These are phyloP conservation scores for Zaprionus ghesquierei DNA, from an alignment of 1,140 invertebrate genomes.

Conservation along the genomic window DNA sequence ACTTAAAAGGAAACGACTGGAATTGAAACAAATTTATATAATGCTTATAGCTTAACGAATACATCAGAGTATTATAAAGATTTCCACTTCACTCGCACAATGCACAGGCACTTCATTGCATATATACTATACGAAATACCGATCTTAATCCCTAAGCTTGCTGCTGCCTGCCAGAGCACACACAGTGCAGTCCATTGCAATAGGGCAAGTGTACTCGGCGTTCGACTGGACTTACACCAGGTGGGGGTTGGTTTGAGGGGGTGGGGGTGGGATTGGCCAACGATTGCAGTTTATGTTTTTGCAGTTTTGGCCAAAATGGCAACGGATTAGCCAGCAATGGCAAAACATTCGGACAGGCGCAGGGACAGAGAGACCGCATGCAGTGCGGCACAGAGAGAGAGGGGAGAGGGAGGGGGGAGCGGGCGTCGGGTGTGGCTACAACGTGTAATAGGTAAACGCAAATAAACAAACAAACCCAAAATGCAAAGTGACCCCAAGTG, in stretches of 20 bases:
- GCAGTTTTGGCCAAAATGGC: constrained; percentile 46
- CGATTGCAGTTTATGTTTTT: constrained; percentile 39
- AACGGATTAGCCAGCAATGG: constrained; percentile 58
- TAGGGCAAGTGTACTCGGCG: not conserved
- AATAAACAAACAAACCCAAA: constrained; percentile 54
- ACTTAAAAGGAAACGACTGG: not conserved
- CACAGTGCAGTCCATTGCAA: not conserved
- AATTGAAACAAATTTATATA: not conserved
- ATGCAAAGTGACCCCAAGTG: constrained; percentile 61
- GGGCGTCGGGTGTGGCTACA: constrained; percentile 8
- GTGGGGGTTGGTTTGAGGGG: fast-evolving
- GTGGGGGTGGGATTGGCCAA: not conserved
- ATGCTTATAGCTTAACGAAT: not conserved
- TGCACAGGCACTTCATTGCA: not conserved
- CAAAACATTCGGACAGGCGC: constrained; percentile 26
- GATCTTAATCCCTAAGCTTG: not conserved
- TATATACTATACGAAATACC: not conserved
- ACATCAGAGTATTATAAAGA: not conserved
- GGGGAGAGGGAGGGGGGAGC: not conserved
- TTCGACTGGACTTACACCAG: not conserved
- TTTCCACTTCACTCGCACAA: not conserved
- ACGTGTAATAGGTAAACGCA: constrained; percentile 56
- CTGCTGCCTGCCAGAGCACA: not conserved
- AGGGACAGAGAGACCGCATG: constrained; percentile 10
- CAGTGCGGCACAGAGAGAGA: not conserved